These are phyloP conservation scores for Xenotilapia caudafasciata DNA, from an alignment of 2,113 vertebrate species.

Conservation along the genomic window DNA sequence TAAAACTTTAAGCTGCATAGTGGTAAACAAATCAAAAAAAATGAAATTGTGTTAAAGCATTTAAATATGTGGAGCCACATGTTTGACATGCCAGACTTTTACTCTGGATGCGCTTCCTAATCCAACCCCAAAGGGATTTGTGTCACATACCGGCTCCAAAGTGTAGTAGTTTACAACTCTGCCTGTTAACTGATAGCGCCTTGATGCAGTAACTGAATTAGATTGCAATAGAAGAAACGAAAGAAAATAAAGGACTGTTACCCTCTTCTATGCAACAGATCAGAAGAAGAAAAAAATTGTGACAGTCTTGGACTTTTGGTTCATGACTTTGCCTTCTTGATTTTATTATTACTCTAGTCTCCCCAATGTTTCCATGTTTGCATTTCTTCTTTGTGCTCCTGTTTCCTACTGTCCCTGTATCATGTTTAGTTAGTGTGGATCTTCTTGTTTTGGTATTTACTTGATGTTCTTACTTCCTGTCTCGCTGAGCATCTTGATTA, in stretches of 20 bases:
- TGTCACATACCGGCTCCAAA: neutral
- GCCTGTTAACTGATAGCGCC: neutral
- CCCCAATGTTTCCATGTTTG: neutral
- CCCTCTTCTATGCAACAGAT: accelerated
- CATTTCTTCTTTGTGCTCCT: neutral
- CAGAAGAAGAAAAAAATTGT: neutral
- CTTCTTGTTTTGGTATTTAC: neutral
- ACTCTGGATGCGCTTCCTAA: neutral
- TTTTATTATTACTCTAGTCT: neutral
- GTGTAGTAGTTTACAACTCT: neutral
- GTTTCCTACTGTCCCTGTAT: neutral
- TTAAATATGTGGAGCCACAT: neutral
- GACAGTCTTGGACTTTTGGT: neutral
- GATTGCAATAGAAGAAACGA: neutral
- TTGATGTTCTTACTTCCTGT: neutral
- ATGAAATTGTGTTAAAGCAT: neutral
- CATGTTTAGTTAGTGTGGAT: neutral
- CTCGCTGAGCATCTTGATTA: neutral
- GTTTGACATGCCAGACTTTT: neutral
- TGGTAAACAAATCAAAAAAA: neutral
- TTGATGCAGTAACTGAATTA: neutral
- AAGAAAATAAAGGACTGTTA: neutral
- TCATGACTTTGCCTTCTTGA: neutral
- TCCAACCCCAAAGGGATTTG: neutral
- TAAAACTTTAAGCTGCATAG: neutral